phyloP scores from a whole-genome alignment of 2,797 vertebrate species.

The Falco biarmicus region DNA sequence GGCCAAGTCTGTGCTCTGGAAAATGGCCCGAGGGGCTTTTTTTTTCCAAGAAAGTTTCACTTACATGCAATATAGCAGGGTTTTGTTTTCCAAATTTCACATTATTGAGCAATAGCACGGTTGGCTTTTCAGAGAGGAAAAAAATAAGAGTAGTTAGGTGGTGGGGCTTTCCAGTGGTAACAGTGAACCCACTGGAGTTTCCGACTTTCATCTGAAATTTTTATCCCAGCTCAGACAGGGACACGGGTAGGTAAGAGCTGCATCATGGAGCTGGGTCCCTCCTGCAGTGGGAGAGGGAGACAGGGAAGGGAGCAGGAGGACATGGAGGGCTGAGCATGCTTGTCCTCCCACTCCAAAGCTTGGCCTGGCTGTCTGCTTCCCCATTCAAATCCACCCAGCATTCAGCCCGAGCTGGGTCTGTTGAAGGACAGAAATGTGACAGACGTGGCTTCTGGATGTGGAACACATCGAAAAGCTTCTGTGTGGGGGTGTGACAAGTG shows the following conservation, averaged over 20 bases:
- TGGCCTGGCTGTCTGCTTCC: background rate
- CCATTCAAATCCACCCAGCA: background rate
- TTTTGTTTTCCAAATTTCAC: background rate
- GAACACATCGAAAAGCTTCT: background rate
- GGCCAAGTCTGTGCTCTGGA: background rate
- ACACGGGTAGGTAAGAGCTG: accelerated
- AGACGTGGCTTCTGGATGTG: background rate
- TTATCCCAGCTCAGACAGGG: background rate
- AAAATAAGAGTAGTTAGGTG: background rate
- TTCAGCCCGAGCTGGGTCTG: background rate
- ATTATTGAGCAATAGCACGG: background rate
- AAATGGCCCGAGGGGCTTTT: background rate
- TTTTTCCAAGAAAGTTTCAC: background rate
- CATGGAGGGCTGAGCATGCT: accelerated
- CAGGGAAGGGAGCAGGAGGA: background rate
- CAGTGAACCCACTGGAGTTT: background rate
- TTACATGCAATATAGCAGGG: background rate
- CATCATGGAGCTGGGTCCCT: background rate
- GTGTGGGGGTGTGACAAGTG: background rate
- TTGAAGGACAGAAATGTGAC: background rate
- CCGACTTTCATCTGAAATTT: background rate
- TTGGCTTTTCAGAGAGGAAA: background rate
- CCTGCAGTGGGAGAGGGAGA: background rate
- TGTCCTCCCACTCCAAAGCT: background rate
- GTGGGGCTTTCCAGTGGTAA: background rate